A percentile compares a stretch with the other conserved stretches of the same genome.
These are phyloP conservation scores for Petroica traversi DNA, from an alignment of 2,113 vertebrate species.

Conservation along the genomic window DNA sequence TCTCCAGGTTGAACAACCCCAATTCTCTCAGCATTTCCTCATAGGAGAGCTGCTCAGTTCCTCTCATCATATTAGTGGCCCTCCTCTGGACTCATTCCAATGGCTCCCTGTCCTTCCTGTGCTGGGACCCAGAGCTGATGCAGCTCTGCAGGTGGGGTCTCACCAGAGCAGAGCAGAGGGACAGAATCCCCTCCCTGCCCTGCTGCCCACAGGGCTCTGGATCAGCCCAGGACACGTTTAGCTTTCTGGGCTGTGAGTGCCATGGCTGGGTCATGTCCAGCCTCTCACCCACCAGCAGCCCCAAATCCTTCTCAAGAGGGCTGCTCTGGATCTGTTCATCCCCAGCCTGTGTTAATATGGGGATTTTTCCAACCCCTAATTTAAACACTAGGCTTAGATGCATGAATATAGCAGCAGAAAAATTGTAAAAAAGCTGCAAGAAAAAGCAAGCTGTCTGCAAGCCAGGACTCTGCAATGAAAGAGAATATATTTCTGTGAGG, in stretches of 20 bases:
- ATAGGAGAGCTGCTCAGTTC: not conserved
- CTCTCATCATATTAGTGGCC: not conserved
- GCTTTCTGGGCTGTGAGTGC: not conserved
- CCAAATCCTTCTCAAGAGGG: rapidly evolving
- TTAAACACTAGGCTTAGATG: not conserved
- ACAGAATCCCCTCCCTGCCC: not conserved
- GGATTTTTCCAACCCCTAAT: not conserved
- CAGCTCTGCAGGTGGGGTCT: not conserved
- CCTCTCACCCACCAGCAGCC: rapidly evolving
- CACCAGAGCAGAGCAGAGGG: not conserved
- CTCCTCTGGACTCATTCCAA: rapidly evolving
- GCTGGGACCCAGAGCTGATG: not conserved
- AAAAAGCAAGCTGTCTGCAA: not conserved
- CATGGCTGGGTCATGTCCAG: not conserved
- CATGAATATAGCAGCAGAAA: not conserved
- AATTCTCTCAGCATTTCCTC: not conserved
- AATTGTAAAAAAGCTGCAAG: not conserved
- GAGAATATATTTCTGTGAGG: not conserved
- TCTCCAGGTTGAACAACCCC: not conserved
- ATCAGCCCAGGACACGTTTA: not conserved
- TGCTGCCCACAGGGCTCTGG: rapidly evolving
- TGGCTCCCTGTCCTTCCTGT: not conserved
- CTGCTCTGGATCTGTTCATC: not conserved
- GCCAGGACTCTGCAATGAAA: not conserved
- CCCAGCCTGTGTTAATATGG: not conserved